Evolutionary conservation across 2,888 invertebrate genomes (phyloP), one percentile per base, ranked within the genome.

Genomic region (Pristionchus japonicus): DNA sequence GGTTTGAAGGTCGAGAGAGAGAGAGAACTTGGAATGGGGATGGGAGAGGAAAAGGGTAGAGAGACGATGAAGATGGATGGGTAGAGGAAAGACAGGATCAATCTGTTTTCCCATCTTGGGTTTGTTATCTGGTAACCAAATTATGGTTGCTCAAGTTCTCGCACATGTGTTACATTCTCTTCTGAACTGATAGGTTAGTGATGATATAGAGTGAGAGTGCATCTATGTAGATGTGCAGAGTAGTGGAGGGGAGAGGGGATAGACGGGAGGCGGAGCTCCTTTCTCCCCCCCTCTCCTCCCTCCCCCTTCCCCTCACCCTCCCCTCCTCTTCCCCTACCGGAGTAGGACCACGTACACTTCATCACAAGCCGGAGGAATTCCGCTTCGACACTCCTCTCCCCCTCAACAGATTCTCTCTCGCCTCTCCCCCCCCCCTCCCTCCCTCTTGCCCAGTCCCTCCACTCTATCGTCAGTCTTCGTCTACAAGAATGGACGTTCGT

Each of bases 401-500:
- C 37, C 27, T 31, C 64, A 23, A 43, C 47, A 80, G 37, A 43
- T 37, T 77, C 74, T 13, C 23, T 20, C 74, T 37, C 47, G 20
- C 49, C 52, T 23, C 82, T 15, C n/a, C 49, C 17, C 82, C 52
- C n/a, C 43, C 77, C 43, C 70, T 70, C 70, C 49, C 82, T 31
- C 52, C 34, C 52, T 34, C 34, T 52, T 34, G 1, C 20, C 47
- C 52, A 34, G 7, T 52, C 82, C 6, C 49, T 49, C 82, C 52
- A 13, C 34, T n/a, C 34, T n/a, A 27, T 83, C 20, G 43, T 34
- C 17, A 27, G 43, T 70, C 31, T 34, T 37, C 70, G 31, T 70
- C 34, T 11, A 80, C 27, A 20, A 37, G 49, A 31, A 83, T 52
- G 82, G 82, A 83, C 52, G 49, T 52, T 47, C 91, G 91, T 82